Evolutionary conservation across 2,888 invertebrate genomes (phyloP), one percentile per base, ranked within the genome.

Genomic region (Andrena chrysosceles): DNA sequence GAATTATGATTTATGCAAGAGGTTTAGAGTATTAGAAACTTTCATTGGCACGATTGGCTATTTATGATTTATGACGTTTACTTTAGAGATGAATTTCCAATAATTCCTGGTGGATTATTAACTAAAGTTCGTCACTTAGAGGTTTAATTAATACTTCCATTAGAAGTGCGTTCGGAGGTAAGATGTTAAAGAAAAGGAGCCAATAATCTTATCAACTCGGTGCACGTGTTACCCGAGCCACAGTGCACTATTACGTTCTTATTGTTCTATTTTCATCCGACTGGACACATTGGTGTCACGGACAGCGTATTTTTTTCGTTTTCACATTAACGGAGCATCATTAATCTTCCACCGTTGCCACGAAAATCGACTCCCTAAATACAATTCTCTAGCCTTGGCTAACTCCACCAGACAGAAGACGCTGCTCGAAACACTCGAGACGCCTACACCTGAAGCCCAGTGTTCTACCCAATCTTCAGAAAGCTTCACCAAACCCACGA

Each of bases 241-340:
- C 33, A 23, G 13, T 8, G 35, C 26, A 70, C 56, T 59, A 35
- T 64, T 64, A 74, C 52, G 66, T 42, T 52, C 68, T 64, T 26
- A 56, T 68, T 67, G 62, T 42, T 79, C 63, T 81, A 67, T 78
- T 79, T 49, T 52, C 31, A 66, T 29, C 16, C 29, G 35, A 29
- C 33, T 63, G 33, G 68, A n/a, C 49, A 71, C 62, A 81, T 79
- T 63, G 48, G 68, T 81, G 79, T 72, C 80, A 78, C 54, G 80
- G 79, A 69, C 70, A 71, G 52, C 60, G 26, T 54, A 56, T 72
- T 79, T 42, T 42, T 72, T 71, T 79, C 52, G 60, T 71, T 81
- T 67, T 29, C 26, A 29, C 62, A 68, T 68, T 67, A 67, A 48
- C 63, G 7, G 60, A 62, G 16, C 63, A 26, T 63, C 80, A 64